Evolutionary conservation across 2,888 invertebrate species (phyloP).

Genomic region (Bugulina stolonifera): DNA sequence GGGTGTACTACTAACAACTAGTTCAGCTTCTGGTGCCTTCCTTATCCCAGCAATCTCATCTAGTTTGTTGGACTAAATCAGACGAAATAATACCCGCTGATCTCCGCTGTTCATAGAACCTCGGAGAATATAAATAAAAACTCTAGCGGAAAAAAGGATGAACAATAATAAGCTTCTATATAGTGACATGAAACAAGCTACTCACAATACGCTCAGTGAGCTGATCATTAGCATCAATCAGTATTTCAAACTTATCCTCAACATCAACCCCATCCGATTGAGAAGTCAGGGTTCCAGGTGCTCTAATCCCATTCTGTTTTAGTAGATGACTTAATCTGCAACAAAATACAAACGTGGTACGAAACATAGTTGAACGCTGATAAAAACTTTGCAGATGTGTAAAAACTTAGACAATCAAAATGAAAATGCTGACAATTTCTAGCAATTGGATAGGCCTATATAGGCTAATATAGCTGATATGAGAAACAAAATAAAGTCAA

Average conservation of each 20-base stretch:
- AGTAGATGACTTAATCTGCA: slow-evolving; percentile 4
- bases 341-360: not conserved
- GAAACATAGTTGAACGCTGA: too few relatives aligned
- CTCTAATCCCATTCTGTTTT: slow-evolving; percentile 19
- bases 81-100: too few relatives aligned
- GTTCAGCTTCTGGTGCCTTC: slow-evolving; percentile 21
- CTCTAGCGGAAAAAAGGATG: too few relatives aligned
- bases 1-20: slow-evolving; percentile 3
- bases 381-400: too few relatives aligned
- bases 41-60: slow-evolving; percentile 23
- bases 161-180: too few relatives aligned
- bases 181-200: too few relatives aligned
- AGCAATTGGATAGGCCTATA: too few relatives aligned
- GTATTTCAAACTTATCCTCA: slow-evolving; percentile 63
- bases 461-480: not conserved
- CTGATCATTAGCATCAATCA: slow-evolving; percentile 76
- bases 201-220: slow-evolving; percentile 74
- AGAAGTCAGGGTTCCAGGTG: not conserved
- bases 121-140: too few relatives aligned
- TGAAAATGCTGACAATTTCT: too few relatives aligned
- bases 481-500: not conserved
- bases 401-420: too few relatives aligned
- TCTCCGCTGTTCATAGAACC: too few relatives aligned
- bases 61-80: slow-evolving; percentile 22
- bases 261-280: slow-evolving; percentile 32